A percentile compares a stretch with the other conserved stretches of the same genome.
phyloP scores from a whole-genome alignment of 1,140 invertebrate genomes.

The Metopolophium dirhodum region DNA sequence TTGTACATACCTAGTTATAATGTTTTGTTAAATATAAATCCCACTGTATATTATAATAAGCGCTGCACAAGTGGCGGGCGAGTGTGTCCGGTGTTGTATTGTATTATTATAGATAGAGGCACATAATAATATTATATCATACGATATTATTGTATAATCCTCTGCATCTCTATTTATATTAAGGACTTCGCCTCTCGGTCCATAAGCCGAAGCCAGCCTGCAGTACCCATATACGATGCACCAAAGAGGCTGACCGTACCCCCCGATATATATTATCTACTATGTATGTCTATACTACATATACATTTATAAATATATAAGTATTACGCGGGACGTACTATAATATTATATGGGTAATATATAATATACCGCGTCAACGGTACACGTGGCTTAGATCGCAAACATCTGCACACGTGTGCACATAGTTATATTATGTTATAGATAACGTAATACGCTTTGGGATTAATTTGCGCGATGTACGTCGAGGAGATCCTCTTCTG shows the following conservation, averaged over 20 bases:
- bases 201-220: neutral
- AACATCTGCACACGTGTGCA: neutral
- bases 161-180: neutral
- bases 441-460: neutral
- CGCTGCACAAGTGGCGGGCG: too few relatives aligned
- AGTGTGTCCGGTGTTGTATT: neutral
- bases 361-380: neutral
- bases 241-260: neutral
- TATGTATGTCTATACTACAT: too few relatives aligned
- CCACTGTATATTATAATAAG: too few relatives aligned
- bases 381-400: neutral
- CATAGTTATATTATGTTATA: neutral
- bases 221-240: neutral
- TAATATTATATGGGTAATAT: too few relatives aligned
- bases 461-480: too few relatives aligned
- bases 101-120: neutral
- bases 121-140: neutral
- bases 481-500: too few relatives aligned
- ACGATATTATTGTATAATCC: neutral
- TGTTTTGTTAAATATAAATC: neutral
- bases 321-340: neutral
- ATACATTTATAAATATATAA: too few relatives aligned
- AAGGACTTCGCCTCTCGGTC: neutral
- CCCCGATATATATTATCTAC: neutral
- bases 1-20: neutral